Evolutionary conservation across 2,797 vertebrate genomes (phyloP).

Genomic region (Emydoidea blandingii): DNA sequence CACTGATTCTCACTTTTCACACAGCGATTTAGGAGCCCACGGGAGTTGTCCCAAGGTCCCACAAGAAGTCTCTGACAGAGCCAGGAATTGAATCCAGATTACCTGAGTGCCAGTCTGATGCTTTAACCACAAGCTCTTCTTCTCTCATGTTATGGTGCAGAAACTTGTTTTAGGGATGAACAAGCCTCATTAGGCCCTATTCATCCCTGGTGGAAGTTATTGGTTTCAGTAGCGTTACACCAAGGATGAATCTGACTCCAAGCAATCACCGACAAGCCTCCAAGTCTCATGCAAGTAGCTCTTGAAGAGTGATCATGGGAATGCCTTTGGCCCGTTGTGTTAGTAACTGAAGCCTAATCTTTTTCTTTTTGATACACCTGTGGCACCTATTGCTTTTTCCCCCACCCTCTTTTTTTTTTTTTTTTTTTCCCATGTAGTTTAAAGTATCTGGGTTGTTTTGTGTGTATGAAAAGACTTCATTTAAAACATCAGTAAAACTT

Average conservation of each 20-base stretch:
- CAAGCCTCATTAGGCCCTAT: neutral
- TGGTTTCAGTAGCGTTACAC: neutral
- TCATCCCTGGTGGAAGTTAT: neutral
- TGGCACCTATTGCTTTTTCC: neutral
- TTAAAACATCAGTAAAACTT: slow-evolving; percentile 78
- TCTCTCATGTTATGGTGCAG: fast-evolving
- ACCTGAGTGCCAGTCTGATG: neutral
- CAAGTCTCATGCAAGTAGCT: fast-evolving
- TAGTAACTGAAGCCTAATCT: slow-evolving; percentile 43
- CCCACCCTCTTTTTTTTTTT: slow-evolving; percentile 32
- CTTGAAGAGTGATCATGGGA: slow-evolving; percentile 25
- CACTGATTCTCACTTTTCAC: neutral
- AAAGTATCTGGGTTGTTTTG: slow-evolving; percentile 77
- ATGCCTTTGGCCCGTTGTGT: slow-evolving; percentile 22
- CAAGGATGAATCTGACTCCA: slow-evolving; percentile 51
- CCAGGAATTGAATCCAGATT: neutral
- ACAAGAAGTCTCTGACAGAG: neutral
- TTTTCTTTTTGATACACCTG: slow-evolving; percentile 41
- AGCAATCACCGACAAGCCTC: slow-evolving; percentile 36
- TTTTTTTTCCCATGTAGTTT: slow-evolving; percentile 44
- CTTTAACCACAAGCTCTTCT: neutral
- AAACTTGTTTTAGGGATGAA: neutral
- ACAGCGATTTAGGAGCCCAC: neutral
- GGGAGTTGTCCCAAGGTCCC: neutral
- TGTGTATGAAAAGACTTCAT: slow-evolving; percentile 70